These are phyloP conservation scores for Lasioglossum pauxillum DNA, from an alignment of 2,888 invertebrate genomes.

Conservation along the genomic window DNA sequence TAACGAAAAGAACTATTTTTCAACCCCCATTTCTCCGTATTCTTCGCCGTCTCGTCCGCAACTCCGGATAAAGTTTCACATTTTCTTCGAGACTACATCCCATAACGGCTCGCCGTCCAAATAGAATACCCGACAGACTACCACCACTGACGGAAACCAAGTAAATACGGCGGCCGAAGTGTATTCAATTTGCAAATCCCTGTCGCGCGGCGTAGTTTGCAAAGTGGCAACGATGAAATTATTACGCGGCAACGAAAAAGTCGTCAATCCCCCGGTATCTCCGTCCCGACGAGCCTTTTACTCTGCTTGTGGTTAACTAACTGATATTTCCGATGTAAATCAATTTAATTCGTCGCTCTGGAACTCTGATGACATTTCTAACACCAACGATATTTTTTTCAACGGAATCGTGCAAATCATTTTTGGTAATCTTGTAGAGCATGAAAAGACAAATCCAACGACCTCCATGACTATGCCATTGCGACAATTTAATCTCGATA, in stretches of 20 bases:
- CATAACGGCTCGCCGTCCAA: constrained; percentile 56
- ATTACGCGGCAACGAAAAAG: not conserved
- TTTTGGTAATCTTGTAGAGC: not conserved
- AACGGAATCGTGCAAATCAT: not conserved
- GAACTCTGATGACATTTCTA: not conserved
- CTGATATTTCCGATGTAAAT: not conserved
- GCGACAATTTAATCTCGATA: not conserved
- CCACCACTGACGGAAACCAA: constrained; percentile 37
- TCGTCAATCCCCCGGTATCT: not conserved
- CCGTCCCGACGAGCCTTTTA: not conserved
- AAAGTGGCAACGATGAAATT: constrained; percentile 27
- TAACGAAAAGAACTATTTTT: not conserved
- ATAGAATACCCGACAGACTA: constrained; percentile 57
- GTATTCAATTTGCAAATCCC: constrained; percentile 72
- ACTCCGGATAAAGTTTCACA: constrained; percentile 68
- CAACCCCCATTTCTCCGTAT: not conserved
- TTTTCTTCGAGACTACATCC: constrained; percentile 56
- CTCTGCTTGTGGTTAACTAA: not conserved
- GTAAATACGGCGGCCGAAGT: constrained; percentile 66
- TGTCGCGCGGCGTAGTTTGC: constrained; percentile 15
- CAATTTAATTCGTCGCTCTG: not conserved
- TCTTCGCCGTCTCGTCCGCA: constrained; percentile 3
- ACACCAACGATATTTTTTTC: not conserved
- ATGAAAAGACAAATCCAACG: not conserved
- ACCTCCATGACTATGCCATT: not conserved